Conservation (phyloP, 2,113 vertebrate genomes). For the Edolisoma coerulescens region DNA sequence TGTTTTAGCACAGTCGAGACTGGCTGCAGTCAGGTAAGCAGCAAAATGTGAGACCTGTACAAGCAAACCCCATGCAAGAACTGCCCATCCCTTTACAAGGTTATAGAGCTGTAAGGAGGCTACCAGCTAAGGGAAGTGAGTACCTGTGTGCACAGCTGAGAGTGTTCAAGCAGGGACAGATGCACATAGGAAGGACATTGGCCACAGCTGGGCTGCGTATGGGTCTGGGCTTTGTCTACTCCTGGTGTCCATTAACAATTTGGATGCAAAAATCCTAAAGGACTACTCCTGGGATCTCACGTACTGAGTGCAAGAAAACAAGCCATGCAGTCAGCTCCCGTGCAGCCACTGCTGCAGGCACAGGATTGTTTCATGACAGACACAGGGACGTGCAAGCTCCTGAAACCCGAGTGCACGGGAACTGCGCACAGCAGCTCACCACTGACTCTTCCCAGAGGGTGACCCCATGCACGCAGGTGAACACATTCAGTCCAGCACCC, state of each 20-base stretch:
- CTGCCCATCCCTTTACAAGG: neutral
- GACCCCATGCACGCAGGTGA: neutral
- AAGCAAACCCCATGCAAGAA: neutral
- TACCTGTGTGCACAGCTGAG: neutral
- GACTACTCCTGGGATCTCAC: neutral
- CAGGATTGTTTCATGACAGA: accelerated
- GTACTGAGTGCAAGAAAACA: accelerated
- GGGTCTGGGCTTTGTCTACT: neutral
- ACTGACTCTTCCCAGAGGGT: neutral
- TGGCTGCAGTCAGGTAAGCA: neutral
- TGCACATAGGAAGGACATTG: neutral
- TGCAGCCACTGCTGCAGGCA: no score
- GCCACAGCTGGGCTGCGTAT: neutral
- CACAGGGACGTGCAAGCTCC: neutral
- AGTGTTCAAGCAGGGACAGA: neutral
- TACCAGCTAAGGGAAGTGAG: neutral
- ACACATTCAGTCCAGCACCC: neutral
- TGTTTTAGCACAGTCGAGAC: neutral
- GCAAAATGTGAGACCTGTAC: accelerated
- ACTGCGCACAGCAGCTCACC: neutral
- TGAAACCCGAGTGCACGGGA: neutral
- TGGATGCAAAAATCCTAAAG: neutral
- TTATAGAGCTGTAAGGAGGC: neutral
- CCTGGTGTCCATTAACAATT: neutral
- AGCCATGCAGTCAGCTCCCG: neutral